Evolutionary conservation across 2,888 invertebrate genomes (phyloP).

Genomic region (Callyntrura sp.): DNA sequence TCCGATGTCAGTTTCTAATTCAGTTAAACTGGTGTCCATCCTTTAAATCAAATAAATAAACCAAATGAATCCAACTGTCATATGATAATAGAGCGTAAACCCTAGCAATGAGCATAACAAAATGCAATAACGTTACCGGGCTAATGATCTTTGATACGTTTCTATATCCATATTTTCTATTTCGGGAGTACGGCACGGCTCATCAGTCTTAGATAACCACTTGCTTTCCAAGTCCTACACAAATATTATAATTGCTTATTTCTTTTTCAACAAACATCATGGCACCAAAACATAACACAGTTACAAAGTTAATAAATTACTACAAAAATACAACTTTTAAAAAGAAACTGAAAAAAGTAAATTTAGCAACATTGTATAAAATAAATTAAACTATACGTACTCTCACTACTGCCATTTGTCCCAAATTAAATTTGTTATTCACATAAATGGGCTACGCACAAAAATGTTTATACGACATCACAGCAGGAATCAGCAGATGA

Average conservation of each 20-base stretch:
- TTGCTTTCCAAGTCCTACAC: constrained; percentile 86
- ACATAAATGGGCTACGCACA: constrained; percentile 32
- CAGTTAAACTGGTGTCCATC: constrained; percentile 97
- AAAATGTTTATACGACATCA: background rate
- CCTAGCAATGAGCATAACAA: background rate
- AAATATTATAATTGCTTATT: too few species aligned
- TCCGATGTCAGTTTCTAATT: constrained; percentile 97
- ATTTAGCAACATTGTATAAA: too few species aligned
- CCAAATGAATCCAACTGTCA: too few species aligned
- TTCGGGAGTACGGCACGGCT: constrained; percentile 89
- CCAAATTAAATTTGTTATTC: constrained; percentile 36
- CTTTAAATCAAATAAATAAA: constrained; percentile 87
- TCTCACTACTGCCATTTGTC: background rate
- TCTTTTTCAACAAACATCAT: too few species aligned
- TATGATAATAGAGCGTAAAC: background rate
- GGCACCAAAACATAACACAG: too few species aligned
- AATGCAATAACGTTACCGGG: constrained; percentile 87
- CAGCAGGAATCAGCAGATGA: constrained; percentile 6
- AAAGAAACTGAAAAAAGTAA: too few species aligned
- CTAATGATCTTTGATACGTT: constrained; percentile 92
- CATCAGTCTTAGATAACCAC: constrained; percentile 88
- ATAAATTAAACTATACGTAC: constrained; percentile 30
- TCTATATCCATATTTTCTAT: constrained; percentile 94
- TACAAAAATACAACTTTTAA: too few species aligned
- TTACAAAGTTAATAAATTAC: too few species aligned